A percentile compares a stretch with the other conserved stretches of the same genome.
phyloP scores from a whole-genome alignment of 2,797 vertebrate species.

The Zenarchopterus dispar region DNA sequence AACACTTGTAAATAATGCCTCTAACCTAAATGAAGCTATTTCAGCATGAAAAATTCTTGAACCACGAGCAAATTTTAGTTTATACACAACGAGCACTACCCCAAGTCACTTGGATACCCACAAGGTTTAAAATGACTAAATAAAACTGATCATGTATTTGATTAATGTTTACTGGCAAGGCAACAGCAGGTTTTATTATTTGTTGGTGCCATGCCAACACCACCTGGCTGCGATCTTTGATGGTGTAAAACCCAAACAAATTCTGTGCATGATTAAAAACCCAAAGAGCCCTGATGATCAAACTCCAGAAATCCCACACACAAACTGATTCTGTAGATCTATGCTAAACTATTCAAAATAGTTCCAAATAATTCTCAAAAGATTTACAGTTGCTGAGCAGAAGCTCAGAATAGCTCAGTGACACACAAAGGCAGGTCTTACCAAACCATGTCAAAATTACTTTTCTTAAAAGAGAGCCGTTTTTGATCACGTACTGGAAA shows the following conservation, averaged over 20 bases:
- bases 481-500: conserved; percentile 12
- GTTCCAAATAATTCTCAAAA: not conserved
- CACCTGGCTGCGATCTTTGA: conserved; percentile 7
- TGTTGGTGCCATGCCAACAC: conserved; percentile 1
- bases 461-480: not conserved
- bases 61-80: not conserved
- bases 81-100: not conserved
- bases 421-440: not conserved
- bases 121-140: conserved; percentile 1
- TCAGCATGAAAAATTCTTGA: not conserved
- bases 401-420: not conserved
- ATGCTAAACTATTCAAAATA: too few relatives aligned
- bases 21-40: not conserved
- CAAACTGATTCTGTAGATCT: not conserved
- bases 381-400: not conserved
- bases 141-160: conserved; percentile 1
- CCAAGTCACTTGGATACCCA: not conserved
- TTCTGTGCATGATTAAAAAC: conserved; percentile 1
- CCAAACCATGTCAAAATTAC: not conserved
- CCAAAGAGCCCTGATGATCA: not conserved
- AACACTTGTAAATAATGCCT: not conserved
- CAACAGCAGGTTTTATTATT: conserved; percentile 6
- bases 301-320: not conserved
- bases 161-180: not conserved
- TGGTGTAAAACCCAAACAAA: not conserved